Percentiles rank a stretch among this genome's conserved stretches.
phyloP scores from a whole-genome alignment of 2,888 invertebrate genomes.

The Rutpela maculata region DNA sequence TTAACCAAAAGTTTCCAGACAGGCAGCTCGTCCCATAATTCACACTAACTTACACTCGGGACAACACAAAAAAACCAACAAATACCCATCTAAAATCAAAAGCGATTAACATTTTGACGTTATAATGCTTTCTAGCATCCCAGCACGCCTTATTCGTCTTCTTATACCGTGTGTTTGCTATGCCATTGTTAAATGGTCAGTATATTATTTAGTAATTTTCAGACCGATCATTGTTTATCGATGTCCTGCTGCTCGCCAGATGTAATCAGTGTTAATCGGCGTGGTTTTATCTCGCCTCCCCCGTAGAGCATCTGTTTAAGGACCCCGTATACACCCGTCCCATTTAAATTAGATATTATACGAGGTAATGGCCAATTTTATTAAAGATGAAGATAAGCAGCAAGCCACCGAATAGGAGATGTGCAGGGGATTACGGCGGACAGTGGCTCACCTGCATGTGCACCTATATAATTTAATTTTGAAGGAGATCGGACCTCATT shows the following conservation, averaged over 20 bases:
- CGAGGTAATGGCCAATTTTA: slow-evolving; percentile 64
- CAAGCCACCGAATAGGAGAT: slow-evolving; percentile 56
- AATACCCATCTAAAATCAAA: slow-evolving; percentile 27
- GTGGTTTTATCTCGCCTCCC: slow-evolving; percentile 69
- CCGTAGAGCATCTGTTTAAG: slow-evolving; percentile 64
- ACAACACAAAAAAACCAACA: slow-evolving; percentile 8
- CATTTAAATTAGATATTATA: slow-evolving; percentile 66
- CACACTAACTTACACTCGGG: slow-evolving; percentile 12
- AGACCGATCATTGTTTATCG: slow-evolving; percentile 71
- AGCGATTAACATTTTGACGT: slow-evolving; percentile 63
- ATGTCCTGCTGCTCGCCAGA: slow-evolving; percentile 69
- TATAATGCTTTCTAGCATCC: slow-evolving; percentile 59
- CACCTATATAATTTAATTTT: neutral
- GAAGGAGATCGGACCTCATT: neutral
- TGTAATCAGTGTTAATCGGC: slow-evolving; percentile 72
- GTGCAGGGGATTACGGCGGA: slow-evolving; percentile 19
- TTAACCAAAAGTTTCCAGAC: neutral
- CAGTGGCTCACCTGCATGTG: slow-evolving; percentile 5
- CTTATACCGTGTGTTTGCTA: slow-evolving; percentile 30
- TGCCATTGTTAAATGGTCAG: slow-evolving; percentile 47
- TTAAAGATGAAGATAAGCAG: slow-evolving; percentile 65
- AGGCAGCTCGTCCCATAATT: slow-evolving; percentile 18
- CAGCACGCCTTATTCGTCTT: slow-evolving; percentile 39
- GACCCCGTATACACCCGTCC: slow-evolving; percentile 55
- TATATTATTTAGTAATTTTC: slow-evolving; percentile 71